Conservation (phyloP, 2,797 vertebrate genomes). For the Gymnocypris eckloni region DNA sequence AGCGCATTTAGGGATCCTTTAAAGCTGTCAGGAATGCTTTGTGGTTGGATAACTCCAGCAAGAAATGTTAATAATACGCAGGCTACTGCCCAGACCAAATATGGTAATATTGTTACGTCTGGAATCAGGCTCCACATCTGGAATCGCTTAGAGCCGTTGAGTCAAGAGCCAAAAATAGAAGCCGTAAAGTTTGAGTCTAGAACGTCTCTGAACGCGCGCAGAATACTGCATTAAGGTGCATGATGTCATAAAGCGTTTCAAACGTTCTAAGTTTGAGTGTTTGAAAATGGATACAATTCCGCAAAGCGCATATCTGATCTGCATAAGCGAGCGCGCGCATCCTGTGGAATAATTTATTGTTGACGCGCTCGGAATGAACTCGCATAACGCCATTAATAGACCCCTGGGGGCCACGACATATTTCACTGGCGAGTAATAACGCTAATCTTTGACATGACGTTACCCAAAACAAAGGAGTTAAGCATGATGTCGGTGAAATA, state of each 20-base stretch:
- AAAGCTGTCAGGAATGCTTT: conserved; percentile 98
- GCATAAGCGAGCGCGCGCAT: neutral
- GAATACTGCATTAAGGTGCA: neutral
- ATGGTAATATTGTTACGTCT: conserved; percentile 99
- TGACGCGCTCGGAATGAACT: conserved; percentile 13
- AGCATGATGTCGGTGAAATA: neutral
- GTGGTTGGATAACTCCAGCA: conserved; percentile 92
- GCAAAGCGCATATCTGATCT: neutral
- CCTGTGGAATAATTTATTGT: neutral
- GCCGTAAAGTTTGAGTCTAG: conserved; percentile 74
- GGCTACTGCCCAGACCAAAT: conserved; percentile 99
- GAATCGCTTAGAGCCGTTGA: conserved; percentile 84
- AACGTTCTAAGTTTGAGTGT: neutral
- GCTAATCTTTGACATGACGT: conserved; percentile 32
- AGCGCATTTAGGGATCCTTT: conserved; percentile 96
- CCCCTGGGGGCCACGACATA: neutral
- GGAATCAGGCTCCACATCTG: conserved; percentile 93
- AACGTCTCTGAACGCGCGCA: conserved; percentile 45
- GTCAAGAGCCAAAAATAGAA: conserved; percentile 87
- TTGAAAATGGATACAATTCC: neutral
- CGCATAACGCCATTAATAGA: conserved; percentile 15
- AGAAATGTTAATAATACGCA: conserved; percentile 96
- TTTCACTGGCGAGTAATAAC: neutral
- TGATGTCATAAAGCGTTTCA: neutral
- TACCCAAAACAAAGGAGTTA: neutral